Conservation (phyloP, 2,797 vertebrate species). For the Parauchenoglanis ngamensis region DNA sequence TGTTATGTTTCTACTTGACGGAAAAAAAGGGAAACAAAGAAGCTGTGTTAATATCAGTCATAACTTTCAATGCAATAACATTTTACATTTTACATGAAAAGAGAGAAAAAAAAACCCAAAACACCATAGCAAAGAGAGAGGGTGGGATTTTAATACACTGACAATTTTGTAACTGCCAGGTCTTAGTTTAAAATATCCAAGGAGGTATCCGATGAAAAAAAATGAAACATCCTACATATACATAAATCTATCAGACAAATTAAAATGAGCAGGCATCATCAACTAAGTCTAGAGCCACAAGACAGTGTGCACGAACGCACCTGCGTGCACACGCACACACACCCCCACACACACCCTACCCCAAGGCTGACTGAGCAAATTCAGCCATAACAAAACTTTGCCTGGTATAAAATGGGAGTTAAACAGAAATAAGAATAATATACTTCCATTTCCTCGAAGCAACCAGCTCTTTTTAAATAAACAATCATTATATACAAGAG, state of each 20-base stretch:
- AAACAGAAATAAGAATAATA: constrained; percentile 66
- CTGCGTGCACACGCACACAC: background rate
- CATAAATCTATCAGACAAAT: constrained; percentile 69
- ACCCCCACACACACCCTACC: constrained; percentile 14
- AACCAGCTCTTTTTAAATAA: constrained; percentile 60
- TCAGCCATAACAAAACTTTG: constrained; percentile 60
- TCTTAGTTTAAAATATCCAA: constrained; percentile 70
- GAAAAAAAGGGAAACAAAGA: background rate
- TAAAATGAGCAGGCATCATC: constrained; percentile 64
- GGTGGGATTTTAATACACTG: constrained; percentile 72
- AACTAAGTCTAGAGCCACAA: constrained; percentile 55
- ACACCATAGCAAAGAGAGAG: constrained; percentile 61
- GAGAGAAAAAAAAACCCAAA: constrained; percentile 47
- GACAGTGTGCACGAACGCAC: constrained; percentile 39
- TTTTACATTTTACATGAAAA: background rate
- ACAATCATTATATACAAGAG: constrained; percentile 66
- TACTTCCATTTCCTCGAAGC: constrained; percentile 59
- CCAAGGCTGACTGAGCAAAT: constrained; percentile 53
- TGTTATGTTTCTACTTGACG: background rate
- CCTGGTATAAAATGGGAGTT: constrained; percentile 72
- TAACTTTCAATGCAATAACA: constrained; percentile 24
- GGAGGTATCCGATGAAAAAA: constrained; percentile 42
- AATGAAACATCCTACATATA: constrained; percentile 68
- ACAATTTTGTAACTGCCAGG: constrained; percentile 67
- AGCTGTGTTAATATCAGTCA: background rate